These are phyloP conservation scores for Percopsis transmontana DNA, from an alignment of 2,113 vertebrate genomes.

Conservation along the genomic window DNA sequence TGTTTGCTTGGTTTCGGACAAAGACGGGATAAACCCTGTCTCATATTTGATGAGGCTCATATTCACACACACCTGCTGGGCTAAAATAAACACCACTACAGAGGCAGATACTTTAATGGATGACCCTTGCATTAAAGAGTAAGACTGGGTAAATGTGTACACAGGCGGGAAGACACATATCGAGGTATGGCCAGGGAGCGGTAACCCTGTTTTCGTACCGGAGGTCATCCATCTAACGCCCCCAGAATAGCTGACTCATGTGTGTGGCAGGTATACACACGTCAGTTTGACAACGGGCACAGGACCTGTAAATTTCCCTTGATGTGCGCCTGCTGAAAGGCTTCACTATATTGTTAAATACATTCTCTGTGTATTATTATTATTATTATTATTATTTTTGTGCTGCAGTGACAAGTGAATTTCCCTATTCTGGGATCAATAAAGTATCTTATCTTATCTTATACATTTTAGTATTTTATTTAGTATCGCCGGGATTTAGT, in stretches of 20 bases:
- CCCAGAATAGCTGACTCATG: not conserved
- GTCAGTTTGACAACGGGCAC: no score
- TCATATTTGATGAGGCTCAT: slow-evolving; percentile 72
- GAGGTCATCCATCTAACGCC: not conserved
- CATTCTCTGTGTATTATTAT: no score
- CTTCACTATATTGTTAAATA: not conserved
- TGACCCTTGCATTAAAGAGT: slow-evolving; percentile 60
- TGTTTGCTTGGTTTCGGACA: slow-evolving; percentile 71
- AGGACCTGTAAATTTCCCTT: not conserved
- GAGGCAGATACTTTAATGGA: slow-evolving; percentile 70
- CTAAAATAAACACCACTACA: slow-evolving; percentile 68
- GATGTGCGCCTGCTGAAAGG: not conserved
- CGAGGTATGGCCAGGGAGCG: slow-evolving; percentile 37
- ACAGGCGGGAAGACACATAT: slow-evolving; percentile 40
- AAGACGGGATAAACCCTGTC: slow-evolving; percentile 52
- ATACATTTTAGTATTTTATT: no score
- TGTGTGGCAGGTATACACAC: not conserved
- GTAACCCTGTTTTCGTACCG: slow-evolving; percentile 33
- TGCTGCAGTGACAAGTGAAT: no score
- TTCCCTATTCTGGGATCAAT: no score
- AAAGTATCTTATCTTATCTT: no score
- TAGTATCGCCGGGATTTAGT: not conserved
- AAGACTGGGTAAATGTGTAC: slow-evolving; percentile 52
- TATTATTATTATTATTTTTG: no score
- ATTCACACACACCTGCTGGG: slow-evolving; percentile 72